Evolutionary conservation across 2,113 vertebrate genomes (phyloP).

Genomic region (Xenopus laevis): DNA sequence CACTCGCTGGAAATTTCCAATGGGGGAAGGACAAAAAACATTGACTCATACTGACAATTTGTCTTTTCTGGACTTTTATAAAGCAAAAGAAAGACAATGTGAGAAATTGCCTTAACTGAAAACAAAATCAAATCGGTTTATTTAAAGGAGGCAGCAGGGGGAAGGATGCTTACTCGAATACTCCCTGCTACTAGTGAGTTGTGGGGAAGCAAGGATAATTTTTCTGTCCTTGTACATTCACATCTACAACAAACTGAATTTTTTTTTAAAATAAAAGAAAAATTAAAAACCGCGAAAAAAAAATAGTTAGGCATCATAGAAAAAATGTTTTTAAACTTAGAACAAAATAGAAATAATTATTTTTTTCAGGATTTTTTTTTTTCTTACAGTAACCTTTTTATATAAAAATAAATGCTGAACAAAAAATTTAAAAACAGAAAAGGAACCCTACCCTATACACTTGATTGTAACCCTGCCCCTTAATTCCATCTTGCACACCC

Average conservation of each 20-base stretch:
- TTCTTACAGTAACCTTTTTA: slow-evolving; percentile 48
- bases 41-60: slow-evolving; percentile 47
- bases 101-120: slow-evolving; percentile 70
- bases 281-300: slow-evolving; percentile 56
- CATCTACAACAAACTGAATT: slow-evolving; percentile 43
- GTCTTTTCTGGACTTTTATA: slow-evolving; percentile 27
- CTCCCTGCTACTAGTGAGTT: slow-evolving; percentile 5
- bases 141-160: slow-evolving; percentile 50
- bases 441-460: slow-evolving; percentile 30
- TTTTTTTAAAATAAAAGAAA: slow-evolving; percentile 59
- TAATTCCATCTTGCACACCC: neutral
- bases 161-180: slow-evolving; percentile 1
- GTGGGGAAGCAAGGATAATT: slow-evolving; percentile 54
- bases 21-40: slow-evolving; percentile 38
- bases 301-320: slow-evolving; percentile 67
- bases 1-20: slow-evolving; percentile 19
- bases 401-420: slow-evolving; percentile 58
- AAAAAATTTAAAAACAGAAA: slow-evolving; percentile 48
- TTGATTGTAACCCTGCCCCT: slow-evolving; percentile 7
- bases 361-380: slow-evolving; percentile 67
- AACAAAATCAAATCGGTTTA: slow-evolving; percentile 55
- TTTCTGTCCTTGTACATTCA: slow-evolving; percentile 65
- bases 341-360: slow-evolving; percentile 58
- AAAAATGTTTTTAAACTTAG: slow-evolving; percentile 67
- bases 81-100: slow-evolving; percentile 47